Percentiles rank a stretch among this genome's conserved stretches.
Evolutionary conservation across 2,797 vertebrate species (phyloP).

Genomic region (Gambelia wislizenii): DNA sequence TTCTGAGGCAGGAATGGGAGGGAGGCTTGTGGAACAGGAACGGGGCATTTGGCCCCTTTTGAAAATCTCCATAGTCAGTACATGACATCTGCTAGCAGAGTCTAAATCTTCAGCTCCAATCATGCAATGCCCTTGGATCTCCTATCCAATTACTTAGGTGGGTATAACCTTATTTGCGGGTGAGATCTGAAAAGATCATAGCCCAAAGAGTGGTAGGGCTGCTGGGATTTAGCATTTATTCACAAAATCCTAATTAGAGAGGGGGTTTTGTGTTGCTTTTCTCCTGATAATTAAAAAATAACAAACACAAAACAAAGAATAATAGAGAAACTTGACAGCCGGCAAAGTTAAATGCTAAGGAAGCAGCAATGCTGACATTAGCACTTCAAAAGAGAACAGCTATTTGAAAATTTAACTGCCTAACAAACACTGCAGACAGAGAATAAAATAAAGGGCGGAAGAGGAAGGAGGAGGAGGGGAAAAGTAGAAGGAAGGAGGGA

Average conservation of each 20-base stretch:
- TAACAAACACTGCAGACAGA: constrained; percentile 61
- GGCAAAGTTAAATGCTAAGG: constrained; percentile 58
- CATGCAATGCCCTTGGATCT: constrained; percentile 38
- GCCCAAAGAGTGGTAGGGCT: constrained; percentile 41
- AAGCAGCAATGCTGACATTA: constrained; percentile 69
- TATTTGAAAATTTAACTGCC: constrained; percentile 75
- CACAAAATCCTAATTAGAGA: constrained; percentile 62
- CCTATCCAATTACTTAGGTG: constrained; percentile 56
- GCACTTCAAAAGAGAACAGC: constrained; percentile 73
- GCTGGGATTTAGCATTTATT: constrained; percentile 63
- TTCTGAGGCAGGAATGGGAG: no score
- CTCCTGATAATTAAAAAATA: constrained; percentile 54
- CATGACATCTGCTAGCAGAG: constrained; percentile 21
- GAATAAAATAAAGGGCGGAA: constrained; percentile 53
- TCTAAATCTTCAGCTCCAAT: constrained; percentile 29
- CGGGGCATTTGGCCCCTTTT: no score
- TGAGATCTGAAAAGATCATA: constrained; percentile 61
- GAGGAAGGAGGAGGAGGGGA: constrained; percentile 28
- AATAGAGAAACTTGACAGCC: constrained; percentile 53
- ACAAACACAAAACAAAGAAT: constrained; percentile 60
- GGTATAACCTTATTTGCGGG: constrained; percentile 37
- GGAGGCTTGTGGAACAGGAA: no score
- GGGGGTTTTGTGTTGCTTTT: constrained; percentile 32
- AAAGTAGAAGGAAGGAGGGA: constrained; percentile 30
- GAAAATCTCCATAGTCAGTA: no score